phyloP scores from a whole-genome alignment of 2,113 vertebrate genomes.

The Syrrhaptes paradoxus region DNA sequence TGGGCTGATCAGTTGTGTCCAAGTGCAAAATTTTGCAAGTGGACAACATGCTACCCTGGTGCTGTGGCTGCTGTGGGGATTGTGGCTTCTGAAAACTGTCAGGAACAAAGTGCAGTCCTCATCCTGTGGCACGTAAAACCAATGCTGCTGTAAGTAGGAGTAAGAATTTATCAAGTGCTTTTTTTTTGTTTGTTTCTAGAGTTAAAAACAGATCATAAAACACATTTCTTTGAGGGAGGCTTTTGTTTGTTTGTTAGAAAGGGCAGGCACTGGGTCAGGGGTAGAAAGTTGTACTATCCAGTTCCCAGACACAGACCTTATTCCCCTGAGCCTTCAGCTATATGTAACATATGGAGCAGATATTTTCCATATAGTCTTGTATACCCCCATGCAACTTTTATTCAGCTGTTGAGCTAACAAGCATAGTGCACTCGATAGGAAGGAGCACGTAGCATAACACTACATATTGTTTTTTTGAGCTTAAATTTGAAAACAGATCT shows the following conservation, averaged over 20 bases:
- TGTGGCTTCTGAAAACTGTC: background rate
- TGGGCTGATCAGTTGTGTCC: background rate
- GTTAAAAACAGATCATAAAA: constrained; percentile 10
- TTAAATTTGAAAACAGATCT: background rate
- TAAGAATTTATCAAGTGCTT: background rate
- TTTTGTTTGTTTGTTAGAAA: constrained; percentile 41
- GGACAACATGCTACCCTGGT: rapidly evolving
- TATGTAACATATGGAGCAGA: constrained; percentile 7
- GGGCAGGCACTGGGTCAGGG: constrained; percentile 46
- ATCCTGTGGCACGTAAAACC: background rate
- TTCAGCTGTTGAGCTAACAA: background rate
- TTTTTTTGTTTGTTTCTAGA: background rate
- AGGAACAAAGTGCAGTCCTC: background rate
- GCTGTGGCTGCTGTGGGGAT: background rate
- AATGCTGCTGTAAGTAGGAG: rapidly evolving
- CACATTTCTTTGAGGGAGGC: background rate
- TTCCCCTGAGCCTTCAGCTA: background rate
- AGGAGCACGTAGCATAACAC: background rate
- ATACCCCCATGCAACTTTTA: background rate
- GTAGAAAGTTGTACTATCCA: constrained; percentile 8
- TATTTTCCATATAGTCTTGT: background rate
- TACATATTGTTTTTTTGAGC: background rate
- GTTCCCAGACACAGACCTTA: constrained; percentile 49
- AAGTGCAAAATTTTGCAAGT: background rate
- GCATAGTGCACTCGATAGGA: background rate